Percentiles rank a stretch among this genome's conserved stretches.
phyloP scores from a whole-genome alignment of 2,113 vertebrate genomes.

The Lagopus muta region DNA sequence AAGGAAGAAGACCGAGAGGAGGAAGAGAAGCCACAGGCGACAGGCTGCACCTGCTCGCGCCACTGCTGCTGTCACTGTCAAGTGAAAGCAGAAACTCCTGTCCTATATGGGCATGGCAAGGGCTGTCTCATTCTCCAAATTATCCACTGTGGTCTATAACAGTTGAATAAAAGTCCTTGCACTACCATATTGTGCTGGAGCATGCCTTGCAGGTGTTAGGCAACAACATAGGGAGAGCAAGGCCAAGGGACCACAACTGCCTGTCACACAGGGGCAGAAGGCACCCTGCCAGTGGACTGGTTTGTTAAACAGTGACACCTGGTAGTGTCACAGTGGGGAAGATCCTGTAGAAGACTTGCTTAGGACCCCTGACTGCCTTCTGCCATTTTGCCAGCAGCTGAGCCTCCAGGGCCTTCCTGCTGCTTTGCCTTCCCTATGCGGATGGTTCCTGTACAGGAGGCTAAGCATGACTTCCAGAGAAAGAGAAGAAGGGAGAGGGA shows the following conservation, averaged over 20 bases:
- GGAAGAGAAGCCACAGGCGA: not conserved
- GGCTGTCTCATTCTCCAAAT: not conserved
- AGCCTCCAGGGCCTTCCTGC: not conserved
- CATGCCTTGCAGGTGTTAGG: not conserved
- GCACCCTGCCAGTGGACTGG: accelerated
- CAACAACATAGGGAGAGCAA: not conserved
- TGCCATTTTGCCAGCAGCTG: not conserved
- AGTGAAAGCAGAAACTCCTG: not conserved
- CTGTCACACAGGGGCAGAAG: not conserved
- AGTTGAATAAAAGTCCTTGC: not conserved
- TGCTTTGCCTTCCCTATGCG: not conserved
- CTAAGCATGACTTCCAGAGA: not conserved
- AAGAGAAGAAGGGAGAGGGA: not conserved
- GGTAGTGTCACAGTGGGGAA: accelerated
- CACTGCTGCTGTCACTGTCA: not conserved
- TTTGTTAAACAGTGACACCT: not conserved
- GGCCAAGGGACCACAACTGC: not conserved
- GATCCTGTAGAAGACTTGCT: not conserved
- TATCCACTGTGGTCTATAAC: not conserved
- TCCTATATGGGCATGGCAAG: not conserved
- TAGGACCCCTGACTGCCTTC: not conserved
- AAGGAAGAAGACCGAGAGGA: not conserved
- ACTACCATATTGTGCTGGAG: no score
- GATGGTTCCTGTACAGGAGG: not conserved
- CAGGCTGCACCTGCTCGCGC: not conserved